Conservation (phyloP, 2,888 invertebrate genomes). For the Campoletis raptor region DNA sequence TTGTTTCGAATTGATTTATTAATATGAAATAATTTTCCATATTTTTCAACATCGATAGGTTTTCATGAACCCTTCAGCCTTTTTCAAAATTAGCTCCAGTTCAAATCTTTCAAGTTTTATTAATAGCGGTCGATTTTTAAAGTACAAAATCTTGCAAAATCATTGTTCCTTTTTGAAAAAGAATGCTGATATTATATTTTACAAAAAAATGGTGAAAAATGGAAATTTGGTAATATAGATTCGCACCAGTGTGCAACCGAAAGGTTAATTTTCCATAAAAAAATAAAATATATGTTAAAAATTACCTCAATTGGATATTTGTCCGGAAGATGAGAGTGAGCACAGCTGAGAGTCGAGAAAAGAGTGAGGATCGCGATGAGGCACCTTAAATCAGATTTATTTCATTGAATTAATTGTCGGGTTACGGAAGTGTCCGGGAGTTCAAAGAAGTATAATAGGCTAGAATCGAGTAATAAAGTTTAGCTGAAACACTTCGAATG, state of each 20-base stretch:
- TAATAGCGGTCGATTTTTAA: no score
- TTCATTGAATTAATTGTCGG: conserved; percentile 67
- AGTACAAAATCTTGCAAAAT: no score
- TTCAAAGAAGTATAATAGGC: conserved; percentile 63
- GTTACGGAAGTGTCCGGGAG: conserved; percentile 65
- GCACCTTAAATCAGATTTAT: conserved; percentile 78
- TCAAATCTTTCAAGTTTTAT: no score
- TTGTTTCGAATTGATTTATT: no score
- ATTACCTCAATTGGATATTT: conserved; percentile 82
- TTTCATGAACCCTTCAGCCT: no score
- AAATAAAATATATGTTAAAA: background rate
- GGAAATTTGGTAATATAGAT: no score
- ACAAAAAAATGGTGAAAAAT: no score
- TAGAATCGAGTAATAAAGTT: conserved; percentile 63
- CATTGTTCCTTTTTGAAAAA: no score
- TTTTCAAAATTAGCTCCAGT: no score
- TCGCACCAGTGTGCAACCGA: background rate
- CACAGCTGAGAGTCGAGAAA: conserved; percentile 75
- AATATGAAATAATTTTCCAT: no score
- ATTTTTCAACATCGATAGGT: no score
- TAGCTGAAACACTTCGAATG: conserved; percentile 24
- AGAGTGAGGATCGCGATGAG: conserved; percentile 76
- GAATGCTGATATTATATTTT: no score
- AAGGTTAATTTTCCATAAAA: background rate
- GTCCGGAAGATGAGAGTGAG: conserved; percentile 78